Base-by-base conservation (phyloP, 2,113 vertebrate genomes). In the Camelus dromedarius region DNA sequence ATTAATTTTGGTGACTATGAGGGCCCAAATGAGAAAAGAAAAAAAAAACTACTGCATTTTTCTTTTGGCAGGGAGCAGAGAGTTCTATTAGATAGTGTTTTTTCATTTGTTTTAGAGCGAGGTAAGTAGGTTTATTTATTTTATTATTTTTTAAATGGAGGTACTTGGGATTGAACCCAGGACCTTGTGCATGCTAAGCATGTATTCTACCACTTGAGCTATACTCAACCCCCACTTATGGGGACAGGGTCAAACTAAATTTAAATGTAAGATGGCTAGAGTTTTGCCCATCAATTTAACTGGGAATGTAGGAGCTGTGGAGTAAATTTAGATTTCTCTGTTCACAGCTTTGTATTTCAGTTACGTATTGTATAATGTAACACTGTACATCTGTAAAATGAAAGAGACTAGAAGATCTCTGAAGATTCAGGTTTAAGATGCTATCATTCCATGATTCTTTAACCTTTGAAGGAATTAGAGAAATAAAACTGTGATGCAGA, bases 401-500 rank as follows among this genome's bases (percentile, higher is more conserved):
- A 84, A 8, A 9, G 60, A 90, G 72, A 58, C 46, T 14, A 72
- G 46, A 77, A 67, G 7, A 42, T 76, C 54, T 91, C 60, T 69
- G 50, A 46, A 72, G 42, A 50, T 54, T 80, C 32, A 9, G 56
- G 30, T 46, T 87, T 28, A 85, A 64, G 76, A 66, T 70, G 15
- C 16, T 80, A 0, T 46, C 20, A 93, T 19, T 20, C 46, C 24
- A 38, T 18, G 26, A 38, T 84, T 89, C 35, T 93, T 66, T 93
- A 83, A 46, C 58, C 35, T 77, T 76, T 85, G 72, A 81, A 89
- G 50, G 32, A 81, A 89, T 75, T 76, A 75, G 30, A 91, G 58
- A 93, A 88, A 54, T 80, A 22, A 67, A 73, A 22, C 35, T 56
- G 6, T 30, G 66, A 28, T 56, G 20, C 9, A 52, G n/a, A 89